A percentile compares a stretch with the other conserved stretches of the same genome.
Evolutionary conservation across 2,888 invertebrate genomes (phyloP).

Genomic region (Caenorhabditis becei): DNA sequence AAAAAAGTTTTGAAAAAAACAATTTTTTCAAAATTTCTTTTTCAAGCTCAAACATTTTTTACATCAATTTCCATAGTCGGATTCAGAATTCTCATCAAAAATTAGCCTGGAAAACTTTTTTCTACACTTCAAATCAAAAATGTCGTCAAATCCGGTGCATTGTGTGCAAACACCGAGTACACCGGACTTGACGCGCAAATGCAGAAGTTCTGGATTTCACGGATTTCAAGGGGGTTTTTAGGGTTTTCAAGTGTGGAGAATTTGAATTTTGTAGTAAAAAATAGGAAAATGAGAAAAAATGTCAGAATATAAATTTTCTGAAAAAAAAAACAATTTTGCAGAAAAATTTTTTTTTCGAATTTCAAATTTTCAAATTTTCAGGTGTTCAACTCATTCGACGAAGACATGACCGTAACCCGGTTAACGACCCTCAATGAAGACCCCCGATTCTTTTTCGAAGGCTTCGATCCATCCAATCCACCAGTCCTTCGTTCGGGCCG

Average conservation of each 20-base stretch:
- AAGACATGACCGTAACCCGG: slow-evolving; percentile 87
- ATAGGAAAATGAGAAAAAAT: no score
- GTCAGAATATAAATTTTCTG: no score
- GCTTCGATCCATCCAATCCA: slow-evolving; percentile 81
- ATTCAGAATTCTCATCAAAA: neutral
- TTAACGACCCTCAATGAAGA: slow-evolving; percentile 86
- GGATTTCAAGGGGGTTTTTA: neutral
- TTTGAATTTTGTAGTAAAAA: no score
- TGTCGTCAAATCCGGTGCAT: neutral
- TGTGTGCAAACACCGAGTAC: neutral
- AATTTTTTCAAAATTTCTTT: neutral
- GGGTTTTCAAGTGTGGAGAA: neutral
- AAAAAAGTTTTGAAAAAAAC: slow-evolving; percentile 1
- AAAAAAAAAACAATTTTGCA: no score
- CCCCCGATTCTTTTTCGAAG: slow-evolving; percentile 84
- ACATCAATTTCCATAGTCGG: no score
- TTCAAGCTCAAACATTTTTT: neutral
- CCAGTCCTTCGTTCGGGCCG: slow-evolving; percentile 79
- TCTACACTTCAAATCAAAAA: neutral
- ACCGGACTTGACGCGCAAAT: slow-evolving; percentile 78
- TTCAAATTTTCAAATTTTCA: slow-evolving; percentile 87
- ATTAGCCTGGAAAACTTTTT: neutral
- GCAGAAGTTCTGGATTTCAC: neutral
- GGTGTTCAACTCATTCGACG: slow-evolving; percentile 79
- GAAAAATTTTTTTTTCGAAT: no score